phyloP scores from a whole-genome alignment of 2,113 vertebrate genomes.

The Daboia siamensis region DNA sequence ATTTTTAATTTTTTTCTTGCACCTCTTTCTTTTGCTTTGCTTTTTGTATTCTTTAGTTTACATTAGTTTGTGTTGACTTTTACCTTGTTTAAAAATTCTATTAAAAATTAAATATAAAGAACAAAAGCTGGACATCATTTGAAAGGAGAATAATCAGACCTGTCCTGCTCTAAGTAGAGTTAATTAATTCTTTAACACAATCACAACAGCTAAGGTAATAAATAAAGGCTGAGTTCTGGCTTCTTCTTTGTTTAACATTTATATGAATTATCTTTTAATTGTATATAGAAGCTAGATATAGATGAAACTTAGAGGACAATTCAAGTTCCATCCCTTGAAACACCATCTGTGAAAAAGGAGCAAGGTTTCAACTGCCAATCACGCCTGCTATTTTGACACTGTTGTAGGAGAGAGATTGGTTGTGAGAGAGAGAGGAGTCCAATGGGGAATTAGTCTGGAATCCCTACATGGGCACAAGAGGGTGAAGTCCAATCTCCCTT shows the following conservation, averaged over 20 bases:
- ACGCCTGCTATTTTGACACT: neutral
- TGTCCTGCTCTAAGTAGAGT: neutral
- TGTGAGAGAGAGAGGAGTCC: neutral
- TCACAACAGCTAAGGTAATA: neutral
- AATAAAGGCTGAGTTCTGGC: neutral
- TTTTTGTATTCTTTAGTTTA: too few relatives aligned
- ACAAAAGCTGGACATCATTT: neutral
- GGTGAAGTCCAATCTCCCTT: neutral
- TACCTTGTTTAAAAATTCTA: too few relatives aligned
- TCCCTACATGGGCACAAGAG: neutral
- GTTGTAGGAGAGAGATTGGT: neutral
- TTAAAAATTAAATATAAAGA: neutral
- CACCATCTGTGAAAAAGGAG: neutral
- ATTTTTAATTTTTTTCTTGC: too few relatives aligned
- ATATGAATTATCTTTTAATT: neutral
- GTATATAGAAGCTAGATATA: neutral
- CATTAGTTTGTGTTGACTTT: too few relatives aligned
- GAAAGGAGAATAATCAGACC: neutral
- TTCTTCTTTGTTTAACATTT: neutral
- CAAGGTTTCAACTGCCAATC: neutral
- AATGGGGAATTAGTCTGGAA: neutral
- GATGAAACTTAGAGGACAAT: neutral
- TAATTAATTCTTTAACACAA: neutral
- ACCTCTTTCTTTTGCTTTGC: too few relatives aligned
- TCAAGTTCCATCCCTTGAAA: neutral